Conservation (phyloP, 2,888 invertebrate species). For the Dryobotodes eremita region DNA sequence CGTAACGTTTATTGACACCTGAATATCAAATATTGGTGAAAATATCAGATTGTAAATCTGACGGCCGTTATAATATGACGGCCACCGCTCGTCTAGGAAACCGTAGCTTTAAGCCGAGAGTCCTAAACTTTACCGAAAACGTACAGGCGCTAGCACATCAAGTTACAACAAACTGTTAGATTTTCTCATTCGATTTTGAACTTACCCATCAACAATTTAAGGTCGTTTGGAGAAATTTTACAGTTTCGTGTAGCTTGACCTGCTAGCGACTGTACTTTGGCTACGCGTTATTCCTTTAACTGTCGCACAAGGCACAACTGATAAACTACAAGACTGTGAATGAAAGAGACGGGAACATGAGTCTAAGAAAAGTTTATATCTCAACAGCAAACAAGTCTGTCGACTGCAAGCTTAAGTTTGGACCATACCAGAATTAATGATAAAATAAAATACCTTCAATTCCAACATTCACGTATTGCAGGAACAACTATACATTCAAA, state of each 20-base stretch:
- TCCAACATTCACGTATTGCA: neutral
- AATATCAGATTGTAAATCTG: neutral
- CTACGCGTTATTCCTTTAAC: neutral
- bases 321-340: neutral
- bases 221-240: too few relatives aligned
- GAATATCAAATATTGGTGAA: too few relatives aligned
- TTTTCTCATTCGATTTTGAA: too few relatives aligned
- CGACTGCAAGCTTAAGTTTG: too few relatives aligned
- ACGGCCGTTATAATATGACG: too few relatives aligned
- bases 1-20: neutral
- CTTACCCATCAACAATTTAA: too few relatives aligned
- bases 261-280: neutral
- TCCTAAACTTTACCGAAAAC: neutral
- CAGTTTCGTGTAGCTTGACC: too few relatives aligned
- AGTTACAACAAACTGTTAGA: too few relatives aligned
- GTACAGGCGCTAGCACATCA: too few relatives aligned
- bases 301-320: neutral
- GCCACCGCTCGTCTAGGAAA: neutral
- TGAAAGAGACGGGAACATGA: neutral
- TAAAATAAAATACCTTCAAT: neutral
- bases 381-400: too few relatives aligned
- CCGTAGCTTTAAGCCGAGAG: neutral
- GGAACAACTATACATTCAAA: neutral
- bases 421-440: neutral
- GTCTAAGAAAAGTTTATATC: neutral